Base-by-base conservation (phyloP, 2,888 invertebrate genomes). In the Lasioglossum oenotherae region DNA sequence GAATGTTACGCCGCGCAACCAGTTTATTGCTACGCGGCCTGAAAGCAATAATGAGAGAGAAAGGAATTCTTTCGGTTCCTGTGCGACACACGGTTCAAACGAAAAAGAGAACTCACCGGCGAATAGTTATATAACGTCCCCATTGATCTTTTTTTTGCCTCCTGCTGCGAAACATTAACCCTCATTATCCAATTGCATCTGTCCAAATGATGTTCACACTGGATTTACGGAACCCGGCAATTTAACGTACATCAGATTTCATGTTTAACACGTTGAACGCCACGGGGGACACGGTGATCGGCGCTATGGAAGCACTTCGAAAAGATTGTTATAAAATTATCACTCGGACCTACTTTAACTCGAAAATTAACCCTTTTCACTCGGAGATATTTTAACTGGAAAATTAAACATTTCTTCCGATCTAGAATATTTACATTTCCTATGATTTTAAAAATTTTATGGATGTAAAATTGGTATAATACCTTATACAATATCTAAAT, bases 21-120 rank as follows among this genome's bases (percentile, higher is more conserved):
- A 76, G 84, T 85, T 77, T 74, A 81, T 80, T 74, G 81, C 75
- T 80, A 81, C 76, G 78, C 73, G 81, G 31, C 69, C 69, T 83
- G 84, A 83, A 86, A 79, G 77, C 76, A 41, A 71, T 79, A 81
- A 81, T 69, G 79, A 81, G 84, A 84, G 87, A 81, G 87, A 87
- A 87, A 87, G 87, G 87, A 87, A 84, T 79, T 81, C 79, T 79
- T 81, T 78, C n/a, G 16, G 44, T 78, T 35, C 14, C 38, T 41
- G 75, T n/a, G 46, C 78, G 71, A 14, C 60, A 35, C 38, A 73
- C 57, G 74, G 73, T 71, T 71, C 44, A 67, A 74, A 82, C 69
- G 46, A 79, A 78, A 80, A 80, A 41, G 71, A 23, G 60, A 77
- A 44, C 19, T 72, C 27, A 16, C 23, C 23, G 38, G 44, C 72